These are phyloP conservation scores for Synodontis membranacea DNA, from an alignment of 2,113 vertebrate species.

Conservation along the genomic window DNA sequence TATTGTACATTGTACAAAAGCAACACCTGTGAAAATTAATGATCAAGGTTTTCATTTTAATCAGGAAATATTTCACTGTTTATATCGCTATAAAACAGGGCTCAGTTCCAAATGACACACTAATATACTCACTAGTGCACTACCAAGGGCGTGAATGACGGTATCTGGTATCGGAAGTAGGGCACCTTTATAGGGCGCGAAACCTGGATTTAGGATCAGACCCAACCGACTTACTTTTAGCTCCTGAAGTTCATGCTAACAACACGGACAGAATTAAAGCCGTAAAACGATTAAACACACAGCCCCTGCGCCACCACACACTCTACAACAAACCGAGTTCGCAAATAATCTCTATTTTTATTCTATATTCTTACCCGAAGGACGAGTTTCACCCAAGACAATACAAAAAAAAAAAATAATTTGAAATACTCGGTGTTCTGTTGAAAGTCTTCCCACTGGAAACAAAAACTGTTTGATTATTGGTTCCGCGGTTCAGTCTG, in stretches of 20 bases:
- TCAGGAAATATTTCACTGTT: not conserved
- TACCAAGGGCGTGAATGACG: not conserved
- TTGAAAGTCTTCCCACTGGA: not conserved
- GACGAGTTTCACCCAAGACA: not conserved
- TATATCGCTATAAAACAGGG: not conserved
- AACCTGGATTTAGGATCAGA: not conserved
- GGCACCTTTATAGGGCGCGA: not conserved
- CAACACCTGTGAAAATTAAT: too few relatives aligned
- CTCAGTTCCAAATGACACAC: not conserved
- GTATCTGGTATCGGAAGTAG: not conserved
- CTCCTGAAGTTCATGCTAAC: not conserved
- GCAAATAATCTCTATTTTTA: not conserved
- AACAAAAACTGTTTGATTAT: not conserved
- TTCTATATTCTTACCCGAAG: not conserved
- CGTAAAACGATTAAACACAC: not conserved
- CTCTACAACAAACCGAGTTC: not conserved
- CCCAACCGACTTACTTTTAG: not conserved
- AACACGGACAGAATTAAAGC: not conserved
- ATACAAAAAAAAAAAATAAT: too few relatives aligned
- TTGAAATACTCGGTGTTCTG: conserved; percentile 9
- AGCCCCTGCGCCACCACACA: not conserved
- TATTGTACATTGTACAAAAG: too few relatives aligned
- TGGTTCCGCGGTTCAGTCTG: not conserved
- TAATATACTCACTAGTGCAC: not conserved
- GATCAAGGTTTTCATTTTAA: not conserved